Evolutionary conservation across 2,113 vertebrate species (phyloP).

Genomic region (Boulengeromyrus knoepffleri): DNA sequence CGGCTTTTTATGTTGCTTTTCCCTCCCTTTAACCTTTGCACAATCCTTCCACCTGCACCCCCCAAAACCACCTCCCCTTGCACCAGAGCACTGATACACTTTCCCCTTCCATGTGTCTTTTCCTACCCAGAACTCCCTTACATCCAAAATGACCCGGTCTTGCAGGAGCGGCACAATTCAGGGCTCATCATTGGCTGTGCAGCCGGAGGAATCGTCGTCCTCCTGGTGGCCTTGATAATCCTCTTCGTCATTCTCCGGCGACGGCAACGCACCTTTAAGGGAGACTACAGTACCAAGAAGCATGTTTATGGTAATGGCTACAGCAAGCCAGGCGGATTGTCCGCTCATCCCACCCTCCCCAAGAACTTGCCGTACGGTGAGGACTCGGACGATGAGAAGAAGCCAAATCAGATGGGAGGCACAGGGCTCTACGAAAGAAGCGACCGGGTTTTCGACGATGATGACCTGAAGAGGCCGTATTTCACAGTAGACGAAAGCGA

Average conservation of each 20-base stretch:
- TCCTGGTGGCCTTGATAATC: slow-evolving; percentile 65
- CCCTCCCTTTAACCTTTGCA: slow-evolving; percentile 45
- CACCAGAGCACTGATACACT: slow-evolving; percentile 62
- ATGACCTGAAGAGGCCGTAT: slow-evolving; percentile 71
- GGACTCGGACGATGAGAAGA: slow-evolving; percentile 77
- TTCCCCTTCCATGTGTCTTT: slow-evolving; percentile 72
- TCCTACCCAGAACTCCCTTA: slow-evolving; percentile 80
- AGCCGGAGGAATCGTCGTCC: slow-evolving; percentile 67
- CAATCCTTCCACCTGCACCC: not conserved
- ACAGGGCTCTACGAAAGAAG: slow-evolving; percentile 49
- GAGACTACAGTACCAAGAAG: slow-evolving; percentile 85
- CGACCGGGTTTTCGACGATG: slow-evolving; percentile 56
- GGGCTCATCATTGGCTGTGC: slow-evolving; percentile 70
- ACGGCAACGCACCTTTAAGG: slow-evolving; percentile 79
- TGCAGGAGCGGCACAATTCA: slow-evolving; percentile 48
- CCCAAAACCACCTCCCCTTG: slow-evolving; percentile 20
- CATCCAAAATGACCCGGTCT: slow-evolving; percentile 62
- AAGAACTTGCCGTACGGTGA: slow-evolving; percentile 76
- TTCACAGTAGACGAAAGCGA: slow-evolving; percentile 70
- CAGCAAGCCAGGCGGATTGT: slow-evolving; percentile 65
- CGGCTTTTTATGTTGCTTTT: slow-evolving; percentile 35
- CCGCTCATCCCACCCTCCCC: slow-evolving; percentile 64
- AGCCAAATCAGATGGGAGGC: slow-evolving; percentile 62
- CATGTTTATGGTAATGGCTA: slow-evolving; percentile 79
- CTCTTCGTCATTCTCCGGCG: slow-evolving; percentile 67